A percentile compares a stretch with the other conserved stretches of the same genome.
phyloP scores from a whole-genome alignment of 2,113 vertebrate genomes.

The Phalacrocorax aristotelis region DNA sequence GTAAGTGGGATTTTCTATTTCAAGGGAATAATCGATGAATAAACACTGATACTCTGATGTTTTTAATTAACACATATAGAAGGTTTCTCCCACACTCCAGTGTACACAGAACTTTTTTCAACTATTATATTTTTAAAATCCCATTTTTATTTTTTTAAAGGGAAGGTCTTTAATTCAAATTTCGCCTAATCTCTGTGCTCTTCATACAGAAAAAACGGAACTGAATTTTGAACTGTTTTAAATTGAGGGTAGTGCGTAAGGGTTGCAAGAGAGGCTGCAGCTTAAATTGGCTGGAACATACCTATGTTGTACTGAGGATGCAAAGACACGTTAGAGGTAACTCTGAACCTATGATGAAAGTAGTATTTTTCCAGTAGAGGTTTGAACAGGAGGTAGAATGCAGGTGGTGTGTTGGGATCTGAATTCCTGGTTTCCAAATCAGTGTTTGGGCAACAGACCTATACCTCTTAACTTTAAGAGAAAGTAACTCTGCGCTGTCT shows the following conservation, averaged over 20 bases:
- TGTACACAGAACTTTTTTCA: not conserved
- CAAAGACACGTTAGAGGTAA: not conserved
- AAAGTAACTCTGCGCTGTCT: not conserved
- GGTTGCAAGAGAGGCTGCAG: not conserved
- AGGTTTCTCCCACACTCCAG: not conserved
- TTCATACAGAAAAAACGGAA: not conserved
- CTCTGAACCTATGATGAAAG: not conserved
- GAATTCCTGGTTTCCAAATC: not conserved
- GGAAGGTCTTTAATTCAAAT: not conserved
- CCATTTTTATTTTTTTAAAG: not conserved
- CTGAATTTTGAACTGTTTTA: not conserved
- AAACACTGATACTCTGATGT: not conserved
- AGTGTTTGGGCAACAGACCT: not conserved
- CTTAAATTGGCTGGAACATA: not conserved
- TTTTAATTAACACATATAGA: not conserved
- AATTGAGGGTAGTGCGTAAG: not conserved
- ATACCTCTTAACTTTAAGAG: not conserved
- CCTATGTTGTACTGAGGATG: accelerated
- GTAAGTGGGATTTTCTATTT: not conserved
- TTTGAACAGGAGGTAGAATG: not conserved
- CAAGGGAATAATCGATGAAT: not conserved
- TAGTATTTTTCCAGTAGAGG: not conserved
- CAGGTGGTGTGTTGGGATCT: not conserved
- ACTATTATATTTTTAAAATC: not conserved
- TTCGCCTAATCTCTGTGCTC: not conserved